Evolutionary conservation across 2,113 vertebrate genomes (phyloP).

Genomic region (Alligator mississippiensis): DNA sequence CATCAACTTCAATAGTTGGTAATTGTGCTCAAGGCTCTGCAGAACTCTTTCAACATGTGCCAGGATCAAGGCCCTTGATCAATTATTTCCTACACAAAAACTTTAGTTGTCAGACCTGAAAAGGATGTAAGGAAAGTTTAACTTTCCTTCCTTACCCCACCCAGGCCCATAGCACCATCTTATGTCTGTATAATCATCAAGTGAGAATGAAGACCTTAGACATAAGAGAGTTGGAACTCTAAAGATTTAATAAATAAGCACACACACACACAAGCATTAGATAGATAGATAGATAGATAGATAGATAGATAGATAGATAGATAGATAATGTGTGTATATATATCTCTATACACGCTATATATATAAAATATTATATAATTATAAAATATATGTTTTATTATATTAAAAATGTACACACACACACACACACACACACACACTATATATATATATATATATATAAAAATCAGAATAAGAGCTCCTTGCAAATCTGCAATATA

Average conservation of each 20-base stretch:
- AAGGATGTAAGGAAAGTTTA: slow-evolving; percentile 25
- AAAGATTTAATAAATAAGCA: background rate
- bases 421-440: no score
- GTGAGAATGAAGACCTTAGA: background rate
- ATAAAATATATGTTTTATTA: no score
- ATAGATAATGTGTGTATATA: no score
- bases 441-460: no score
- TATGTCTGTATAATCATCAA: slow-evolving; percentile 37
- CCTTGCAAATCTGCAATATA: background rate
- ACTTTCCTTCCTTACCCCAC: slow-evolving; percentile 2
- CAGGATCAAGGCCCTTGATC: background rate
- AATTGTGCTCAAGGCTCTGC: background rate
- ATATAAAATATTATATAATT: no score
- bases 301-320: no score
- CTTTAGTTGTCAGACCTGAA: background rate
- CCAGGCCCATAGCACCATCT: slow-evolving; percentile 30
- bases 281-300: no score
- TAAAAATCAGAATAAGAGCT: background rate
- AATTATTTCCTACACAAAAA: background rate
- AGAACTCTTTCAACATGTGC: slow-evolving; percentile 34
- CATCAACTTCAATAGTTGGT: background rate
- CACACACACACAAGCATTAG: background rate
- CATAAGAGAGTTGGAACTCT: background rate
- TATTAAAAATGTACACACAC: no score
- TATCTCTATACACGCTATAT: no score